Evolutionary conservation across 2,113 vertebrate genomes (phyloP).

Genomic region (Carollia perspicillata): DNA sequence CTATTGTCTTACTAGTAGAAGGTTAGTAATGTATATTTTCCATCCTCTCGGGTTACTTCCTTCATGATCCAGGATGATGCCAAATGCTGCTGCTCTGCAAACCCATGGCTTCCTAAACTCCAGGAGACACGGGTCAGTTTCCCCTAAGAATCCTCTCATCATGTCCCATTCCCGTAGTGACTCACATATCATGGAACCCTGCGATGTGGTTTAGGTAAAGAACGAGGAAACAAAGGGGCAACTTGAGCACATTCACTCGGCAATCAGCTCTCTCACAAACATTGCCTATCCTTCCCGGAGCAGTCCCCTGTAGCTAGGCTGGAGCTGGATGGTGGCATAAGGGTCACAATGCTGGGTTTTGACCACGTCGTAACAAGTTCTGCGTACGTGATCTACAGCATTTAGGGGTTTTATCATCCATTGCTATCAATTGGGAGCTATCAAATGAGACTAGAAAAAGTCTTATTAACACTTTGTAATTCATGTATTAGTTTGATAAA

Average conservation of each 20-base stretch:
- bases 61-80: neutral
- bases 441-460: neutral
- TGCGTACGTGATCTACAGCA: neutral
- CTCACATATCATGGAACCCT: neutral
- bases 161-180: neutral
- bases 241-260: neutral
- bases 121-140: neutral
- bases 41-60: neutral
- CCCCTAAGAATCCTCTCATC: neutral
- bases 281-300: neutral
- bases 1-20: neutral
- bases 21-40: constrained; percentile 16
- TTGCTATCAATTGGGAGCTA: neutral
- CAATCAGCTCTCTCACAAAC: neutral
- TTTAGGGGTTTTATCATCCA: neutral
- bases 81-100: neutral
- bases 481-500: neutral
- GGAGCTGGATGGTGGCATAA: neutral
- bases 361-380: neutral
- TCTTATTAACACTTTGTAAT: neutral
- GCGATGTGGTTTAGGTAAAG: neutral
- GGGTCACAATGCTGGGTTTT: no score
- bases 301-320: neutral
- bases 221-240: neutral
- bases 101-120: neutral